Evolutionary conservation across 2,888 invertebrate genomes (phyloP), one percentile per base, ranked within the genome.

Genomic region (Drosophila peninsularis): DNA sequence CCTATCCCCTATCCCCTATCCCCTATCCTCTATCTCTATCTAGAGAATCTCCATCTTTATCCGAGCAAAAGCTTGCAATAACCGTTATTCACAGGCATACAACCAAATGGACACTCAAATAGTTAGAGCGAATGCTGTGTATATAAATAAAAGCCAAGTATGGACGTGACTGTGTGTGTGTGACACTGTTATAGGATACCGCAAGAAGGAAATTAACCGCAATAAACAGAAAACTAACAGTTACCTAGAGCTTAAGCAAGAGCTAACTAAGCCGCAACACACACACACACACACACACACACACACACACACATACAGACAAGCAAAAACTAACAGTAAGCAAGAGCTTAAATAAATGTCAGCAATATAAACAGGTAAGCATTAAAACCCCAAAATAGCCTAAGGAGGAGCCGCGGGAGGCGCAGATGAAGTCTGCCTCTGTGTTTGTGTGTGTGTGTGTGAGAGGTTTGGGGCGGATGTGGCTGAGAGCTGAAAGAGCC

Each of bases 261-360:
- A 55, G 41, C 45, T 21, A 49, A 58, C 47, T 62, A 62, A 78
- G 49, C 56, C 53, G 24, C 56, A 71, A 54, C 42, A 41, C 45
- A 47, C 36, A 30, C 27, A 36, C 41, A 41, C 36, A 45, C 47
- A 39, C 56, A 57, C 42, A 27, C 21, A 34, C n/a, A 39, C 36
- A 41, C 27, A 44, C 42, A 65, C 14, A 39, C 6, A 37, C 3
- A 49, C 14, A 32, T 30, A 37, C 53, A 64, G 32, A 14, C 19
- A 34, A 14, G 27, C 27, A 21, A 9, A 50, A 32, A 21, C 30
- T 55, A 47, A 37, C 45, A 47, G 64, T 44, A 53, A 53, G 32
- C 32, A 58, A 52, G 24, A 61, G 80, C 80, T 56, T 69, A 68
- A 68, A 50, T 66, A 78, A 78, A 77, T 71, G 64, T 49, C 52